Percentiles rank a stretch among this genome's conserved stretches.
Evolutionary conservation across 2,888 invertebrate genomes (phyloP).

Genomic region (Biston stratarius): DNA sequence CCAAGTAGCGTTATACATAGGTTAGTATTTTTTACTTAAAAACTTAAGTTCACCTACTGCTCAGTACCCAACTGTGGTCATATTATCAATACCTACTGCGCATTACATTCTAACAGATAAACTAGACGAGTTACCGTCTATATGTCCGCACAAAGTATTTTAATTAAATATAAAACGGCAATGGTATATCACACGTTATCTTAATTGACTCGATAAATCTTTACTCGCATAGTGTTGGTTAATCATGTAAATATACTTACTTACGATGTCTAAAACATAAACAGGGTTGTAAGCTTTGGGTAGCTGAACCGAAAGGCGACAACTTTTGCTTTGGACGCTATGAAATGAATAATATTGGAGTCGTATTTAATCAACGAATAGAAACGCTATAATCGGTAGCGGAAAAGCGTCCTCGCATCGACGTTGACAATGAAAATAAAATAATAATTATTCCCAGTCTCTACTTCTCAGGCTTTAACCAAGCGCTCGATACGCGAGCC

Average conservation of each 20-base stretch:
- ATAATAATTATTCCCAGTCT: no score
- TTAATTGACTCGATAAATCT: conserved; percentile 51
- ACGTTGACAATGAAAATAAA: no score
- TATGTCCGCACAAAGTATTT: conserved; percentile 47
- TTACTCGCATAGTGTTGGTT: conserved; percentile 35
- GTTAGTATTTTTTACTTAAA: no score
- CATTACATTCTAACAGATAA: conserved; percentile 42
- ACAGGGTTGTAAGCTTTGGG: neutral
- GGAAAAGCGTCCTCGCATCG: no score
- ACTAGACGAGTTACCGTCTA: conserved; percentile 40
- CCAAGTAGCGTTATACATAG: no score
- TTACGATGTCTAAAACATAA: neutral
- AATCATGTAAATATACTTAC: conserved; percentile 9
- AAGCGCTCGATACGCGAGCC: no score
- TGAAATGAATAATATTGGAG: no score
- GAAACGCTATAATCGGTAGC: no score
- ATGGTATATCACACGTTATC: conserved; percentile 48
- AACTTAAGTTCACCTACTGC: conserved; percentile 9
- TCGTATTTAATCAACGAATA: no score
- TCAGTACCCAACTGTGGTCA: conserved; percentile 20
- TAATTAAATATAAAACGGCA: conserved; percentile 47
- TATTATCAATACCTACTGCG: conserved; percentile 45
- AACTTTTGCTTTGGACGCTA: no score
- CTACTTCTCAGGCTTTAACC: no score
- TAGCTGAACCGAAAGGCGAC: no score